Evolutionary conservation across 2,888 invertebrate genomes (phyloP), one percentile per base, ranked within the genome.

Genomic region (Agriopis marginaria): DNA sequence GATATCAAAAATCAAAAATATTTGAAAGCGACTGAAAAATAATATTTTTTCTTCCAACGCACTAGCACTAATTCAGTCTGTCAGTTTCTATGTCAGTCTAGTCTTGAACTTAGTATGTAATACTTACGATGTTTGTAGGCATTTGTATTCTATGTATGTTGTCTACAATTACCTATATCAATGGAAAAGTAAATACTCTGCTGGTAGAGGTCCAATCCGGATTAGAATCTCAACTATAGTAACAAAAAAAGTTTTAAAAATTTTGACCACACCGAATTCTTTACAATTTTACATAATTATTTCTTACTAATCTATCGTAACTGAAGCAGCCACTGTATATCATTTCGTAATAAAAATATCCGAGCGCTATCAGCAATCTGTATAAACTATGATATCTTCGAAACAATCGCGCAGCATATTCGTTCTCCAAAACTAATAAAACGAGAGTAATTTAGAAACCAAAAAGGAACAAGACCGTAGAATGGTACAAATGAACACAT

Each of bases 401-500:
- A 68, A 72, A 70, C 74, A 71, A 77, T 75, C 75, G 69, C 59
- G 58, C 60, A 72, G 54, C 73, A 70, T 73, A 75, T 75, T 71
- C 71, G 67, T 73, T 75, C 74, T 70, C 59, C 70, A 74, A 75
- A 75, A 72, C 72, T 60, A 75, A 77, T 75, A 77, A 77, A 77
- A 75, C 67, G 74, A 77, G 66, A 69, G 70, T 77, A 77, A 77
- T 77, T 77, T 77, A 73, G 74, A 75, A 75, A 74, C 70, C 64
- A 63, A 77, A 77, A 77, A 77, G 69, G 74, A 74, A 75, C 69
- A 71, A 65, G 74, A 74, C 70, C 45, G 64, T 66, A 62, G 75
- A 73, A 75, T 75, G 73, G 69, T 76, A 76, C 75, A 80, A 81
- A 81, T 79, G 78, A 81, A 77, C 78, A 78, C 77, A 79, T 78